Percentiles rank a stretch among this genome's conserved stretches.
Evolutionary conservation across 2,888 invertebrate species (phyloP).

Genomic region (Crocallis elinguaria): DNA sequence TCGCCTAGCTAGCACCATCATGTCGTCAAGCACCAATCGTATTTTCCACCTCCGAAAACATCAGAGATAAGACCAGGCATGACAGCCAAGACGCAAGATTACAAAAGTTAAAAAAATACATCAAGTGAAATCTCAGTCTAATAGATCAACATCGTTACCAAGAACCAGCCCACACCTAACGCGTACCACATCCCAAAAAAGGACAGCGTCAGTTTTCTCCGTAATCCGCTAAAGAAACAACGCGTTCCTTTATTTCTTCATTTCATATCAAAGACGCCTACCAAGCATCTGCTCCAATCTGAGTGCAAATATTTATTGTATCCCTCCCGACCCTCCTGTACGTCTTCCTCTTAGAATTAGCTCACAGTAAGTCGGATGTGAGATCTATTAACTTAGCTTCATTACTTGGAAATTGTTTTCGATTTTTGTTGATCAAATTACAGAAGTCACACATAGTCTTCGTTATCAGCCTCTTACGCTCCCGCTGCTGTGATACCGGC

Average conservation of each 20-base stretch:
- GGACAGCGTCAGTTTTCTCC: constrained; percentile 27
- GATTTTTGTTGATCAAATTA: no score
- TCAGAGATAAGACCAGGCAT: no score
- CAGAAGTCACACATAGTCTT: no score
- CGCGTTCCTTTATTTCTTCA: constrained; percentile 37
- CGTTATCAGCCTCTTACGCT: no score
- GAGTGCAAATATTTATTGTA: constrained; percentile 66
- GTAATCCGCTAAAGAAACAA: constrained; percentile 44
- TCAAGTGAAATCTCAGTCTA: neutral
- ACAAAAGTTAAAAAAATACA: neutral
- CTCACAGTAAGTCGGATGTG: neutral
- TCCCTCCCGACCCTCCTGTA: constrained; percentile 20
- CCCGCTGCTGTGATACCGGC: no score
- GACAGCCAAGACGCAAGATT: no score
- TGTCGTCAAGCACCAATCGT: no score
- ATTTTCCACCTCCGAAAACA: no score
- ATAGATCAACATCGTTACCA: constrained; percentile 10
- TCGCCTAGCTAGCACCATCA: no score
- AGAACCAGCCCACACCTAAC: neutral
- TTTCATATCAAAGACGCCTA: constrained; percentile 52
- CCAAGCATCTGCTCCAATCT: constrained; percentile 68
- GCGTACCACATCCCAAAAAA: constrained; percentile 4
- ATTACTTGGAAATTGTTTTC: no score
- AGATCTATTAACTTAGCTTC: neutral
- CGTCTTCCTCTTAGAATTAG: neutral